Evolutionary conservation across 2,113 vertebrate genomes (phyloP), one percentile per base, ranked within the genome.

Genomic region (Clarias batrachus): DNA sequence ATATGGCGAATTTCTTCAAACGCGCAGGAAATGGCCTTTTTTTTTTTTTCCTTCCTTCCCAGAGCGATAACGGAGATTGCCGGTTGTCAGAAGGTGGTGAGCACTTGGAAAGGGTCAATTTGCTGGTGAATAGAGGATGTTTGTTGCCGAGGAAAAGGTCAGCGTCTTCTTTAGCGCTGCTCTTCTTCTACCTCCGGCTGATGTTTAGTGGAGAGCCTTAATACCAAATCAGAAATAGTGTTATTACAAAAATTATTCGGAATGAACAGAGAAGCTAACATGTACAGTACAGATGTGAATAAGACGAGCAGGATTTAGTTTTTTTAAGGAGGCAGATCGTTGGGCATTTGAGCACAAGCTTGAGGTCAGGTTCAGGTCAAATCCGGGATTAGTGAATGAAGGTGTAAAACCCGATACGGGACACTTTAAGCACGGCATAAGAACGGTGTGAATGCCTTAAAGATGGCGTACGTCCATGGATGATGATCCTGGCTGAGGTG

Each of bases 121-220:
- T 25, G 52, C 89, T 77, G 12, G 16, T 83, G 79, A 90, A 90
- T 89, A 87, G 89, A 90, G 87, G 84, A 92, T 89, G 48, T 90
- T 93, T 89, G 48, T 90, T 93, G 89, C 82, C 30, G 76, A 87
- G 79, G 68, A 77, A 92, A 94, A 94, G 91, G 91, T 93, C 92
- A 93, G 76, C 82, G 79, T 85, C 79, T 90, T 86, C 83, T 89
- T 90, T 76, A 60, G 62, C 12, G 4, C 16, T n/a, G 16, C 41
- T 68, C 57, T 68, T 89, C 6, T 80, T 13, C 14, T 19, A 79
- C 16, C 3, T 62, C 27, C 48, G 54, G 25, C 23, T 76, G 83
- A 85, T n/a, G 57, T 78, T 59, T 30, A 33, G n/a, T 56, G 63
- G 52, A 23, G 87, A 23, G 23, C 17, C 21, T 37, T 27, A 21